Evolutionary conservation across 2,113 vertebrate genomes (phyloP).

Genomic region (Xerus inauris): DNA sequence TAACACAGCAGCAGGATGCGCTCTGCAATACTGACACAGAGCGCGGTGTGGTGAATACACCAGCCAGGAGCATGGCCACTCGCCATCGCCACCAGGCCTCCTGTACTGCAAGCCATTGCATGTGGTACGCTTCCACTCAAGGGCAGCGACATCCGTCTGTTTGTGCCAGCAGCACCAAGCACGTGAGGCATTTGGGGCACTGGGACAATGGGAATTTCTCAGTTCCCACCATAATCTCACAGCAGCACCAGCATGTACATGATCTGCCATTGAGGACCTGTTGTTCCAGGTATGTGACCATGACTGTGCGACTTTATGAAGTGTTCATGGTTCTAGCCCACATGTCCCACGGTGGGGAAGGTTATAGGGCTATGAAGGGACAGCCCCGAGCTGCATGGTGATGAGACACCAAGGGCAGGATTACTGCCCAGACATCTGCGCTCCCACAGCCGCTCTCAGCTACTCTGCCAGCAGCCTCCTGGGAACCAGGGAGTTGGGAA

Average conservation of each 20-base stretch:
- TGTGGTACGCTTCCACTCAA: not conserved
- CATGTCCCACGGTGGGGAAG: not conserved
- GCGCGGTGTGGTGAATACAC: no score
- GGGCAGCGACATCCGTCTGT: no score
- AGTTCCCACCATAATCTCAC: no score
- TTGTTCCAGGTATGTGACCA: rapidly evolving
- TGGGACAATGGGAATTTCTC: not conserved
- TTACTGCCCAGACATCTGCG: not conserved
- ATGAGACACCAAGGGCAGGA: not conserved
- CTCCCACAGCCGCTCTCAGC: not conserved
- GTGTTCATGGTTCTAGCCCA: rapidly evolving
- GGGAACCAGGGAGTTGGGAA: conserved; percentile 23
- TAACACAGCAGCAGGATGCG: not conserved
- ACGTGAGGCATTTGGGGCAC: not conserved
- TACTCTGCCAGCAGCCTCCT: not conserved
- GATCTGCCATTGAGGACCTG: not conserved
- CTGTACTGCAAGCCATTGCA: rapidly evolving
- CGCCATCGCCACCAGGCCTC: not conserved
- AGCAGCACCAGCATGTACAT: not conserved
- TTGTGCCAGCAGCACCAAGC: not conserved
- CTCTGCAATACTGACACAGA: not conserved
- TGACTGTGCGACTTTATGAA: not conserved
- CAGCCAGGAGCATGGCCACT: no score
- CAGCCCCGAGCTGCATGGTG: not conserved
- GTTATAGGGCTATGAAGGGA: not conserved